Evolutionary conservation across 37 sponge, comb jelly and placozoan genomes (phyloP).

Genomic region (Amphimedon queenslandica): DNA sequence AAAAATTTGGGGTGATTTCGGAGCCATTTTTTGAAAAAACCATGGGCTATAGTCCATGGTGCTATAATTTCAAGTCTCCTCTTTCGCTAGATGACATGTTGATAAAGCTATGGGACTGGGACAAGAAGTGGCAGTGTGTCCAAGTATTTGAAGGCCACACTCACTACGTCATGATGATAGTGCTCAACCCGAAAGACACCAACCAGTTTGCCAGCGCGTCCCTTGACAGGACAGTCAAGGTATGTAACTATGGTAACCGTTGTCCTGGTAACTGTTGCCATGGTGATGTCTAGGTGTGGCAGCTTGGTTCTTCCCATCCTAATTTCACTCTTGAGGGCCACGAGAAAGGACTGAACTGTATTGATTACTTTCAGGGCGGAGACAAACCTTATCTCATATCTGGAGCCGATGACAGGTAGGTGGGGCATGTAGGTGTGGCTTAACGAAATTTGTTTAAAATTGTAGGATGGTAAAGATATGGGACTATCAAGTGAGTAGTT

Average conservation of each 20-base stretch:
- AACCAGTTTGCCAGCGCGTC: constrained; percentile 98
- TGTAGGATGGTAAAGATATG: constrained; percentile 81
- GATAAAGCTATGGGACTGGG: constrained; percentile 99
- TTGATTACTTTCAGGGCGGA: constrained; percentile 97
- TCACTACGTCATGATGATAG: constrained; percentile 99
- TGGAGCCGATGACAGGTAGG: constrained; percentile 92
- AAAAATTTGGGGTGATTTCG: too few relatives aligned
- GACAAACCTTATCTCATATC: constrained; percentile 98
- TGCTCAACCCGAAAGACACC: constrained; percentile 97
- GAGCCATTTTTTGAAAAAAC: too few relatives aligned
- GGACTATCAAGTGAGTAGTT: constrained; percentile 82
- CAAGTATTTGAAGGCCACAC: constrained; percentile 98
- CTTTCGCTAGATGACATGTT: constrained; percentile 94
- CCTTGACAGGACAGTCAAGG: constrained; percentile 92
- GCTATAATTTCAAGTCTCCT: too few relatives aligned
- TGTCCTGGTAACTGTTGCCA: constrained; percentile 3
- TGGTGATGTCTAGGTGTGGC: constrained; percentile 80
- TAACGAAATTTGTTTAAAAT: not conserved
- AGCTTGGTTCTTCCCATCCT: constrained; percentile 85
- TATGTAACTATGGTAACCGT: constrained; percentile 10
- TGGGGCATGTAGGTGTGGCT: not conserved
- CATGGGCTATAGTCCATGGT: too few relatives aligned
- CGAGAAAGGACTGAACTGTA: constrained; percentile 92
- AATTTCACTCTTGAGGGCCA: constrained; percentile 99
- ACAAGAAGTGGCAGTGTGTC: constrained; percentile 85